These are phyloP conservation scores for Coreius guichenoti DNA, from an alignment of 2,797 vertebrate genomes.

Conservation along the genomic window DNA sequence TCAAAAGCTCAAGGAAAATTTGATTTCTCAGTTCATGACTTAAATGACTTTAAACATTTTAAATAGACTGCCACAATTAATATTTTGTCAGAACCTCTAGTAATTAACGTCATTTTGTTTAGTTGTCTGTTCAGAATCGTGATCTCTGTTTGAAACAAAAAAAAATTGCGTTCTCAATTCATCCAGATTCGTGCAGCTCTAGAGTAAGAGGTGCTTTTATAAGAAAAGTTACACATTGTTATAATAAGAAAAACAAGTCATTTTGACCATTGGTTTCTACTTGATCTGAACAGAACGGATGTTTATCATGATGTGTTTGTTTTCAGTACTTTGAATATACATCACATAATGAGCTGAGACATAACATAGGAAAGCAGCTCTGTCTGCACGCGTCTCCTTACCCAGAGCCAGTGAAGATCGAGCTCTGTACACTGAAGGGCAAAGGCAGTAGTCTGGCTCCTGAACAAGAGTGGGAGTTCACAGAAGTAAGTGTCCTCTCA, in stretches of 20 bases:
- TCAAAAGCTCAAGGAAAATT: too few species aligned
- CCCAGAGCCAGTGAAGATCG: constrained; percentile 74
- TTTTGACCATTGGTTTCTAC: background rate
- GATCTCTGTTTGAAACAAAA: too few species aligned
- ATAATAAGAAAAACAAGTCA: background rate
- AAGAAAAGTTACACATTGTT: background rate
- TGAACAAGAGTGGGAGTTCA: constrained; percentile 88
- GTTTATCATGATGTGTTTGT: constrained; percentile 18
- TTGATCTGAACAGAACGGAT: background rate
- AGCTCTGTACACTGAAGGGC: constrained; percentile 83
- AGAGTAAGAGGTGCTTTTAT: background rate
- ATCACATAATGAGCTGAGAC: constrained; percentile 87
- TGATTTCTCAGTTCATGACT: too few species aligned
- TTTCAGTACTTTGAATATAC: constrained; percentile 94
- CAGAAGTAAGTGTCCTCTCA: constrained; percentile 77
- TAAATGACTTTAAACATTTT: too few species aligned
- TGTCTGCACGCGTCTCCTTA: constrained; percentile 79
- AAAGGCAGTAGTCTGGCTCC: constrained; percentile 78
- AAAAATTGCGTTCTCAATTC: too few species aligned
- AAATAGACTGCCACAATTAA: too few species aligned
- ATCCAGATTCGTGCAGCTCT: too few species aligned
- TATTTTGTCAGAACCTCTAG: too few species aligned
- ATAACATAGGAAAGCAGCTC: constrained; percentile 92
- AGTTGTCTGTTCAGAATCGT: too few species aligned
- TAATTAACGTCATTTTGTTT: too few species aligned